Conservation (phyloP, 2,797 vertebrate genomes). For the Anguilla pacifica region DNA sequence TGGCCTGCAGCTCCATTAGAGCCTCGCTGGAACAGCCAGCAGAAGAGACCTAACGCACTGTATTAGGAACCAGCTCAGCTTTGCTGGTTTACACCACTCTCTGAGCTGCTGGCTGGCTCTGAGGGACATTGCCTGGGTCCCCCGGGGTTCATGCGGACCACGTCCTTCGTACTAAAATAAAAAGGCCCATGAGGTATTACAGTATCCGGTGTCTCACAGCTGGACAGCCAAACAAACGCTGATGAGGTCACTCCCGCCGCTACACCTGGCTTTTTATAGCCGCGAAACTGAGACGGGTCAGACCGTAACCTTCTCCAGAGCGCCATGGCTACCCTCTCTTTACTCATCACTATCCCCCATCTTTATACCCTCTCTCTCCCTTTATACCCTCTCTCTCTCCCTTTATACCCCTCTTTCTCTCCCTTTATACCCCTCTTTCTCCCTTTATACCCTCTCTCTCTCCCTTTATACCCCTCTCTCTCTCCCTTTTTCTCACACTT, state of each 20-base stretch:
- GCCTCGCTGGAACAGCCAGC: background rate
- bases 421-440: background rate
- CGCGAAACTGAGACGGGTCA: slow-evolving; percentile 54
- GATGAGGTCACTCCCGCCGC: slow-evolving; percentile 56
- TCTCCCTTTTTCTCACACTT: background rate
- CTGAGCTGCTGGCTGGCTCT: background rate
- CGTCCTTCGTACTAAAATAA: slow-evolving; percentile 53
- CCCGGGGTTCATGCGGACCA: background rate
- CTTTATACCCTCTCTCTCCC: background rate
- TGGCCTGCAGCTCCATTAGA: background rate
- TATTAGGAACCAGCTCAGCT: background rate
- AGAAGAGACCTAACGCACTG: background rate
- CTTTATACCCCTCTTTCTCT: too few species aligned
- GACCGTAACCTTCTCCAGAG: slow-evolving; percentile 29
- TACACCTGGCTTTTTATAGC: slow-evolving; percentile 70
- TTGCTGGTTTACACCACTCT: background rate
- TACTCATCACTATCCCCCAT: slow-evolving; percentile 7
- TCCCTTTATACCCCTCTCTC: too few species aligned
- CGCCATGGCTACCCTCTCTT: background rate
- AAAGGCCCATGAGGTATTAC: slow-evolving; percentile 34
- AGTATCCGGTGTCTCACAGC: slow-evolving; percentile 49
- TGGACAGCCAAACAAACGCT: slow-evolving; percentile 68
- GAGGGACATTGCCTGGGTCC: background rate
- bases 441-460: background rate
- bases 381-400: background rate